Conservation (phyloP, 2,888 invertebrate species). For the Malthinus seriepunctatus region DNA sequence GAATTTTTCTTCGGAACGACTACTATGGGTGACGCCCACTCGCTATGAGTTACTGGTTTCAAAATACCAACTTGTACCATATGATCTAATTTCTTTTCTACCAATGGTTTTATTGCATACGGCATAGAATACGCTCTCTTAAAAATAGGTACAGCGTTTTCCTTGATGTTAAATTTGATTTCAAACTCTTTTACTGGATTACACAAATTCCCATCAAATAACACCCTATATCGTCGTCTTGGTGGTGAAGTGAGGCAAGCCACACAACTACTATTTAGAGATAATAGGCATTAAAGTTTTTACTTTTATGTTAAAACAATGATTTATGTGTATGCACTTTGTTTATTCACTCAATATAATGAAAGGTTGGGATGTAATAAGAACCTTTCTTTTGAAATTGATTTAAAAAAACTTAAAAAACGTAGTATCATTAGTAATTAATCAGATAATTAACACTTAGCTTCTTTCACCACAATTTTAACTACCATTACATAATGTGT, state of each 20-base stretch:
- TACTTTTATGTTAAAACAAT: not conserved
- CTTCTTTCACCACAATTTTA: no score
- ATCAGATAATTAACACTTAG: no score
- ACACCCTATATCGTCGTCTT: no score
- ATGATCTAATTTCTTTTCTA: not conserved
- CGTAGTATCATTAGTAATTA: no score
- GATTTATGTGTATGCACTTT: no score
- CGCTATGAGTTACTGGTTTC: not conserved
- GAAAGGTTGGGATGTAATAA: not conserved
- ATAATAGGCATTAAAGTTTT: not conserved
- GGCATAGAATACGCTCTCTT: conserved; percentile 34
- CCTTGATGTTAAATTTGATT: conserved; percentile 19
- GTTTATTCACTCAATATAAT: not conserved
- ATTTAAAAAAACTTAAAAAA: not conserved
- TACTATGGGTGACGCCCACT: not conserved
- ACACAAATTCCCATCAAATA: not conserved
- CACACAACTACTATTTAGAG: not conserved
- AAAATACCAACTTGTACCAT: not conserved
- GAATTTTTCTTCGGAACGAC: not conserved
- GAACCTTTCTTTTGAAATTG: not conserved
- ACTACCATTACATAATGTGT: no score
- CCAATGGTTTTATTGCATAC: not conserved
- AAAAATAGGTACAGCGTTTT: conserved; percentile 28
- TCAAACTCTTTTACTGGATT: conserved; percentile 11
- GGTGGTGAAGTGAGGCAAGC: no score